Evolutionary conservation across 2,888 invertebrate species (phyloP), one percentile per base, ranked within the genome.

Genomic region (Theretra japonica): DNA sequence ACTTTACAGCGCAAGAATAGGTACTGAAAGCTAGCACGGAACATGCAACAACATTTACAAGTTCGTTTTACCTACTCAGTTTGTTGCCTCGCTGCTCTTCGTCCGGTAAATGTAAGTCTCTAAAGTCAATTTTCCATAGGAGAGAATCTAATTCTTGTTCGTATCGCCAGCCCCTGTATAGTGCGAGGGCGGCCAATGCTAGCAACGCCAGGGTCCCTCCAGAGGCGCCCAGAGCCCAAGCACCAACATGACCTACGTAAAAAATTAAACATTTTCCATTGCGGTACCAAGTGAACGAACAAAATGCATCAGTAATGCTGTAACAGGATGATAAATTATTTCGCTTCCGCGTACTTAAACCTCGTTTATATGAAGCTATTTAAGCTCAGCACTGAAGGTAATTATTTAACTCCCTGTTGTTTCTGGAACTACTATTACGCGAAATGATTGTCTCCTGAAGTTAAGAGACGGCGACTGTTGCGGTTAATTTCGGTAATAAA

Each of bases 51-150:
- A 92, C 91, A 92, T 88, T 74, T 79, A 87, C 74, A 90, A 90
- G 83, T 88, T 91, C 81, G 86, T 90, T 93, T 93, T 94, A 94
- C 94, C 94, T 94, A 94, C 94, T 94, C 93, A 94, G 88, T 93
- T 94, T 94, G 92, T 90, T 91, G 89, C 86, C 83, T 83, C 88
- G 88, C 78, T 91, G 91, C 70, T 92, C 92, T 60, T 93, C 93
- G n/a, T 93, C 94, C 4, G 94, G 93, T 58, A 97, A 95, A 84
- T 98, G 96, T 68, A 99, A 97, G 82, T 99, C 98, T 75, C 97
- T 96, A 91, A 97, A 98, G 92, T 99, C 98, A 73, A 99, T 97
- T 93, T 98, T 98, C 99, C 99, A 99, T 57, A 99, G 95, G 57
- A 99, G 92, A 72, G 98, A 98, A 87, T 98, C 98, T 77, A 99